Evolutionary conservation across 92 coral and sea anemone genomes (phyloP).

Genomic region (Micromussa lordhowensis): DNA sequence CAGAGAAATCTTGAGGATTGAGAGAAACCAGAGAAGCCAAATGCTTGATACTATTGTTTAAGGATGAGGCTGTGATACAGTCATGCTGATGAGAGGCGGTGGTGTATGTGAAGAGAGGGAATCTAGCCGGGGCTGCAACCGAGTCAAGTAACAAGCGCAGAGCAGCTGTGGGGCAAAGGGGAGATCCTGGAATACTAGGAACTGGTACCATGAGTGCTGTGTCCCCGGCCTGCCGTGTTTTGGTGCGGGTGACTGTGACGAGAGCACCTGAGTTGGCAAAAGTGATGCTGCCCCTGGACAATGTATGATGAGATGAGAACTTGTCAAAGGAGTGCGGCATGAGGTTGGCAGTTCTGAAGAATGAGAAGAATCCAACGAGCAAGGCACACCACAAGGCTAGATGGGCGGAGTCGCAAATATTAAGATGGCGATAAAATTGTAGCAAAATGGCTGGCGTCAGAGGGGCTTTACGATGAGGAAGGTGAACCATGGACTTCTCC

Average conservation of each 20-base stretch:
- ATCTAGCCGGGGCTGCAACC: not conserved
- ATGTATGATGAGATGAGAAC: constrained; percentile 6
- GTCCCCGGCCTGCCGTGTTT: constrained; percentile 33
- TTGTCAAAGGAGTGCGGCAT: constrained; percentile 7
- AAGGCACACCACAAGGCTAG: constrained; percentile 10
- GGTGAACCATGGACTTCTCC: constrained; percentile 22
- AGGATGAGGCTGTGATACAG: constrained; percentile 1
- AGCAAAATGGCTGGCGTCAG: constrained; percentile 20
- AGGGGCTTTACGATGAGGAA: constrained; percentile 34
- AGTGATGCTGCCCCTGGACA: constrained; percentile 17
- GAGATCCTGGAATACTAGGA: constrained; percentile 17
- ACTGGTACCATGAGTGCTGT: constrained; percentile 15
- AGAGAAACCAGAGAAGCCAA: not conserved
- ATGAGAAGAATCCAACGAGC: constrained; percentile 26
- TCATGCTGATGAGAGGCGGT: not conserved
- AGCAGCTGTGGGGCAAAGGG: constrained; percentile 20
- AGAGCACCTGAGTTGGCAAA: constrained; percentile 24
- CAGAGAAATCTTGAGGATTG: constrained; percentile 10
- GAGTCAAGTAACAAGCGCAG: not conserved
- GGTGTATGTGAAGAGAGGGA: constrained; percentile 19
- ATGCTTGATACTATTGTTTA: not conserved
- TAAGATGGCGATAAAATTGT: constrained; percentile 15
- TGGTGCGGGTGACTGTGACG: constrained; percentile 23
- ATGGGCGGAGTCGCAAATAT: constrained; percentile 30
- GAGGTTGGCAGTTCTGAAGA: constrained; percentile 38